phyloP scores from a whole-genome alignment of 2,797 vertebrate genomes.

The Aplochiton taeniatus region DNA sequence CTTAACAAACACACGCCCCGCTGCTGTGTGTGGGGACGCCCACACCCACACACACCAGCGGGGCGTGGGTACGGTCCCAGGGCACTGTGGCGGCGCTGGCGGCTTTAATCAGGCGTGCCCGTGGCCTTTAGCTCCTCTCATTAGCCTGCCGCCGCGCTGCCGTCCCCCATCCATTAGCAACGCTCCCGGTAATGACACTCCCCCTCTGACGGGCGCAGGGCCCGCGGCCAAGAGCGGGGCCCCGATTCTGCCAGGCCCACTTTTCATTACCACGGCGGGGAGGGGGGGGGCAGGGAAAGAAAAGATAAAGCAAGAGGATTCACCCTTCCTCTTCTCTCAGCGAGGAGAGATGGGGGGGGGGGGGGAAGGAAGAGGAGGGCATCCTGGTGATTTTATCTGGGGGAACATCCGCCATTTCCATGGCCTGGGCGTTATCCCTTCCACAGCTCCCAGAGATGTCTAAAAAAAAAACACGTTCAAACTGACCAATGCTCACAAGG shows the following conservation, averaged over 20 bases:
- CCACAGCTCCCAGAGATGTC: not conserved
- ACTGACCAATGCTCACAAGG: not conserved
- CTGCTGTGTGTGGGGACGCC: too few relatives aligned
- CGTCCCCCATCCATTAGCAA: slow-evolving; percentile 82
- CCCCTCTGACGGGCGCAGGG: slow-evolving; percentile 68
- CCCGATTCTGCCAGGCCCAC: not conserved
- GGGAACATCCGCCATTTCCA: slow-evolving; percentile 52
- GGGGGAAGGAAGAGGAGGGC: slow-evolving; percentile 17
- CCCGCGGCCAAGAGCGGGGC: slow-evolving; percentile 55
- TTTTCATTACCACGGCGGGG: not conserved
- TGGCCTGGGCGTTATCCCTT: slow-evolving; percentile 26
- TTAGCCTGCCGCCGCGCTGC: slow-evolving; percentile 82
- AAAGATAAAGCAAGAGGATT: slow-evolving; percentile 30
- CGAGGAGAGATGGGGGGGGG: slow-evolving; percentile 52
- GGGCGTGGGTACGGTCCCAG: slow-evolving; percentile 22
- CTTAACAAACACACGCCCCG: too few relatives aligned
- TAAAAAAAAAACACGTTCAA: not conserved
- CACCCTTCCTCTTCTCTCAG: slow-evolving; percentile 39
- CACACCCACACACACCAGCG: not conserved
- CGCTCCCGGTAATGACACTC: slow-evolving; percentile 78
- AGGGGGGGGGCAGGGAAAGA: not conserved
- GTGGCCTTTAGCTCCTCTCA: slow-evolving; percentile 86
- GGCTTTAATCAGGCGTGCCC: slow-evolving; percentile 82
- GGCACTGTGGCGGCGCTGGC: slow-evolving; percentile 64
- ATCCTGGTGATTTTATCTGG: slow-evolving; percentile 58